These are phyloP conservation scores for Noctuana brunneofusca DNA, from an alignment of 2,888 invertebrate species.

Conservation along the genomic window DNA sequence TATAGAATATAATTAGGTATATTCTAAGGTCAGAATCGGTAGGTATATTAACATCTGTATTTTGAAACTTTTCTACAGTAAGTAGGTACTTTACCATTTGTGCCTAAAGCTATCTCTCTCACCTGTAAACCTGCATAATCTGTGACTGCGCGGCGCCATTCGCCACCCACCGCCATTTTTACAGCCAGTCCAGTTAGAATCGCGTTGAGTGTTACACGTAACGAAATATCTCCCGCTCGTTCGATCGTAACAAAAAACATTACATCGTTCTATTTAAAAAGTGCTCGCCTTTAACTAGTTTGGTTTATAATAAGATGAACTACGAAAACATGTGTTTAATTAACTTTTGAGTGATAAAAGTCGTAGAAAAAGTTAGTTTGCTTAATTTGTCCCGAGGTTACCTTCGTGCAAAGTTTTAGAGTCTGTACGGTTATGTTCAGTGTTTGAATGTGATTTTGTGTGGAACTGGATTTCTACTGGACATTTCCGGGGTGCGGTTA, in stretches of 20 bases:
- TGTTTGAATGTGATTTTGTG: constrained; percentile 43
- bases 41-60: too few species aligned
- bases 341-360: constrained; percentile 8
- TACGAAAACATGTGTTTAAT: not conserved
- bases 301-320: constrained; percentile 8
- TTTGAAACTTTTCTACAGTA: too few species aligned
- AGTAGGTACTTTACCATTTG: not conserved
- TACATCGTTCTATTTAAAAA: constrained; percentile 14
- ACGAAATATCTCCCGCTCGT: constrained; percentile 32
- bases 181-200: constrained; percentile 66
- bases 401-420: constrained; percentile 36
- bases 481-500: constrained; percentile 41
- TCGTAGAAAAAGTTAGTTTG: constrained; percentile 19
- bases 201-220: constrained; percentile 49
- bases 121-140: constrained; percentile 61
- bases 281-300: constrained; percentile 17
- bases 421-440: constrained; percentile 38
- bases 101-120: constrained; percentile 28
- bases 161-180: constrained; percentile 62
- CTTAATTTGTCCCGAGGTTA: constrained; percentile 22
- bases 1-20: too few species aligned
- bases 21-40: too few species aligned
- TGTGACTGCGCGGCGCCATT: constrained; percentile 57
- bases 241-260: constrained; percentile 34
- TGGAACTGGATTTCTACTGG: constrained; percentile 60